Percentiles rank a stretch among this genome's conserved stretches.
phyloP scores from a whole-genome alignment of 2,888 invertebrate species.

The Hermodice carunculata region DNA sequence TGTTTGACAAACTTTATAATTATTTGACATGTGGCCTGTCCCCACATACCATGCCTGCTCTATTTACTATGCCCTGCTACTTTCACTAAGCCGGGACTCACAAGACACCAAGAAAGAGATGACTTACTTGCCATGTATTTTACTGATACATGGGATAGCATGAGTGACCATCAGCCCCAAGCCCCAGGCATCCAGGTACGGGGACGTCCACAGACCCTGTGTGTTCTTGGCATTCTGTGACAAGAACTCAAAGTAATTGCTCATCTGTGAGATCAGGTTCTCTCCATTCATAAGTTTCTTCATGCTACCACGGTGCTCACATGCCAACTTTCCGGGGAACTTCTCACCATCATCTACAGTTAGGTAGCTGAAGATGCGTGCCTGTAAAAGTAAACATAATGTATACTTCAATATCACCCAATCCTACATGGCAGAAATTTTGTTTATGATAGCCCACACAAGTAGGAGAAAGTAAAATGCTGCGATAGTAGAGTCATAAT shows the following conservation, averaged over 20 bases:
- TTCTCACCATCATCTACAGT: conserved; percentile 69
- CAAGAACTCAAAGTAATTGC: conserved; percentile 69
- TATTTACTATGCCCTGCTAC: too few species aligned
- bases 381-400: too few species aligned
- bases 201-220: conserved; percentile 69
- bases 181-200: conserved; percentile 69
- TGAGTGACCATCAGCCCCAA: conserved; percentile 70
- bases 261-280: conserved; percentile 70
- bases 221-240: conserved; percentile 63
- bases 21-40: too few species aligned
- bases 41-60: too few species aligned
- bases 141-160: conserved; percentile 68
- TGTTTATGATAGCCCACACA: too few species aligned
- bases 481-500: too few species aligned
- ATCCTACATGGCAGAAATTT: too few species aligned
- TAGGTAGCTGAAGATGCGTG: conserved; percentile 69
- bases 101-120: not conserved
- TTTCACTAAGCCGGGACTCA: not conserved
- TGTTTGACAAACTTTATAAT: too few species aligned
- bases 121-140: conserved; percentile 59
- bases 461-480: too few species aligned
- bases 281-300: conserved; percentile 66
- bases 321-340: conserved; percentile 68
- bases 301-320: conserved; percentile 65
- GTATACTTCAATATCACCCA: too few species aligned